These are phyloP conservation scores for Muscicapa comitata DNA, from an alignment of 2,797 vertebrate species.

Conservation along the genomic window DNA sequence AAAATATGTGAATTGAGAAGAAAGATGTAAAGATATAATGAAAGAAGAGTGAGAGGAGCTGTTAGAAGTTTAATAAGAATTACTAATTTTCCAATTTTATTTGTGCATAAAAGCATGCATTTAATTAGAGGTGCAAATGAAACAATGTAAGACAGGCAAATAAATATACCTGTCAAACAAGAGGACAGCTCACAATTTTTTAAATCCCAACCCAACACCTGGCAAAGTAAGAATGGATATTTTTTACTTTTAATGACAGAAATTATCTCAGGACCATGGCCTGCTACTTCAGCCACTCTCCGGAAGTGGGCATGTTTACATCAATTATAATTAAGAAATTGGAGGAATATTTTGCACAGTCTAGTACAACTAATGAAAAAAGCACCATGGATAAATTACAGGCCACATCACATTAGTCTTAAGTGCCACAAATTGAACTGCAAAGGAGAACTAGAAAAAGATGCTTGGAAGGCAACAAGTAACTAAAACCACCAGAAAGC, in stretches of 20 bases:
- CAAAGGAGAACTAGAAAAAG: background rate
- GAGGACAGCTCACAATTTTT: background rate
- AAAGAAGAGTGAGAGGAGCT: background rate
- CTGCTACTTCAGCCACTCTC: background rate
- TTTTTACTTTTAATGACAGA: background rate
- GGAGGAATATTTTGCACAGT: background rate
- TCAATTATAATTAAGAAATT: background rate
- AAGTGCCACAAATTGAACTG: background rate
- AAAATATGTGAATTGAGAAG: background rate
- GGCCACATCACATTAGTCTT: background rate
- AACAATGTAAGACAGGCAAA: background rate
- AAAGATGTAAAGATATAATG: background rate
- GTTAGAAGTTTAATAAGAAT: background rate
- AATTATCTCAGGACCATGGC: background rate
- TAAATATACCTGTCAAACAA: background rate
- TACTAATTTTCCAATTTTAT: background rate
- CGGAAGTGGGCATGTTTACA: background rate
- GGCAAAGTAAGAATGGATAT: background rate
- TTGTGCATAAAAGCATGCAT: fast-evolving
- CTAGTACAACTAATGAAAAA: background rate
- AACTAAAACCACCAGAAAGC: background rate
- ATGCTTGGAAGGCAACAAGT: background rate
- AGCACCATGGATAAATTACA: background rate
- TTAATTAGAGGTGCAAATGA: background rate
- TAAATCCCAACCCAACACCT: background rate